A percentile compares a stretch with the other conserved stretches of the same genome.
Evolutionary conservation across 2,113 vertebrate species (phyloP).

Genomic region (Corynorhinus townsendii): DNA sequence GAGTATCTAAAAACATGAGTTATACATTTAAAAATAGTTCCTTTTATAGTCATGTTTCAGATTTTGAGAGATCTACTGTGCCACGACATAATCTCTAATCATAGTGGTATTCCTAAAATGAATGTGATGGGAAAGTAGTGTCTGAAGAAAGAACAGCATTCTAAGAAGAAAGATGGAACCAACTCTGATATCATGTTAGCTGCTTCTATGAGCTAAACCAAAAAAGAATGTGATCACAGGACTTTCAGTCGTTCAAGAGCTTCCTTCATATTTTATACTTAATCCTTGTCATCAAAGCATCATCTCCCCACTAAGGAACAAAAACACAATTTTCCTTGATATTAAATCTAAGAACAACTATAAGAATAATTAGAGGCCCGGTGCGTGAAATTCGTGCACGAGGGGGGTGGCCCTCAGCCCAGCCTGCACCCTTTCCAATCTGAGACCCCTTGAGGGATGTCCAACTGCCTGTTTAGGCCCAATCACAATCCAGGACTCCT

Average conservation of each 20-base stretch:
- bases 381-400: too few species aligned
- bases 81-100: neutral
- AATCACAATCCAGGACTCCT: too few species aligned
- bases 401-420: too few species aligned
- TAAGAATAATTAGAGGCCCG: neutral
- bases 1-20: neutral
- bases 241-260: neutral
- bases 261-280: neutral
- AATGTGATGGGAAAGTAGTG: neutral
- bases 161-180: neutral
- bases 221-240: neutral
- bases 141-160: neutral
- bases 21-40: neutral
- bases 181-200: neutral
- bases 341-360: neutral
- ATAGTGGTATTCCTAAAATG: neutral
- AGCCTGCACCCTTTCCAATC: too few species aligned
- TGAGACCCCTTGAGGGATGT: too few species aligned
- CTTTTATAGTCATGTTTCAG: slow-evolving; percentile 22
- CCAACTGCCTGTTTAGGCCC: too few species aligned
- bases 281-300: neutral
- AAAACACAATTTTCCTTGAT: neutral
- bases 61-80: neutral
- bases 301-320: neutral
- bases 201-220: neutral